These are phyloP conservation scores for Engraulis encrasicolus DNA, from an alignment of 2,113 vertebrate species.

Conservation along the genomic window DNA sequence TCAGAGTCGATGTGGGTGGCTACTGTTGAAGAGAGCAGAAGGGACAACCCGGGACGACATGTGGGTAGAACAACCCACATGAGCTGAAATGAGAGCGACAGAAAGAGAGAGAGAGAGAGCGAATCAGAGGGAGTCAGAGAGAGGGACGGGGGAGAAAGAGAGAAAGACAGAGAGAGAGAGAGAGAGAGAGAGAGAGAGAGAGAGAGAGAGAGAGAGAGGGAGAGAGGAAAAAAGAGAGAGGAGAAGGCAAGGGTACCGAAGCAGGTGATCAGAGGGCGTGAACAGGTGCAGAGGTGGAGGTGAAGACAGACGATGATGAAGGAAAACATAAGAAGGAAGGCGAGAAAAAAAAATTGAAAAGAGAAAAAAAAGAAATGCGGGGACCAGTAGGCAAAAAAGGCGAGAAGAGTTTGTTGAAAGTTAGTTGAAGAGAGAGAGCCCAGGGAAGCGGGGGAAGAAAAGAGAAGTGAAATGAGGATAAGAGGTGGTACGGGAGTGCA, in stretches of 20 bases:
- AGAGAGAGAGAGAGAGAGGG: conserved; percentile 29
- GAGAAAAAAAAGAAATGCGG: neutral
- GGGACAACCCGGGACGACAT: neutral
- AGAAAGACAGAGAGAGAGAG: conserved; percentile 39
- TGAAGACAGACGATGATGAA: conserved; percentile 15
- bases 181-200: too few relatives aligned
- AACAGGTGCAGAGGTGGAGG: conserved; percentile 23
- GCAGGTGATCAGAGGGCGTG: conserved; percentile 23
- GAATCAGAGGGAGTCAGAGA: neutral
- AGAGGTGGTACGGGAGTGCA: too few relatives aligned
- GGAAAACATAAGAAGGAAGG: neutral
- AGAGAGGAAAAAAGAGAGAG: conserved; percentile 31
- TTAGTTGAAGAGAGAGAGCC: neutral
- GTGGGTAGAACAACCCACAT: neutral
- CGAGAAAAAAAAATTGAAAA: too few relatives aligned
- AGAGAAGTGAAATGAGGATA: conserved; percentile 17
- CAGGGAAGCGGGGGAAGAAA: neutral
- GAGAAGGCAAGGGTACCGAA: conserved; percentile 26
- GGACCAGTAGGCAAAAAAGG: neutral
- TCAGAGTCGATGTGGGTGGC: neutral
- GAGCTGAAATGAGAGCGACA: neutral
- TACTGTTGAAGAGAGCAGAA: neutral
- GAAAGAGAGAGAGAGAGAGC: neutral
- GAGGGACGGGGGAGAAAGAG: neutral
- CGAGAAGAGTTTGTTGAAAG: neutral